A percentile compares a stretch with the other conserved stretches of the same genome.
phyloP scores from a whole-genome alignment of 2,888 invertebrate genomes.

The Thera britannica region DNA sequence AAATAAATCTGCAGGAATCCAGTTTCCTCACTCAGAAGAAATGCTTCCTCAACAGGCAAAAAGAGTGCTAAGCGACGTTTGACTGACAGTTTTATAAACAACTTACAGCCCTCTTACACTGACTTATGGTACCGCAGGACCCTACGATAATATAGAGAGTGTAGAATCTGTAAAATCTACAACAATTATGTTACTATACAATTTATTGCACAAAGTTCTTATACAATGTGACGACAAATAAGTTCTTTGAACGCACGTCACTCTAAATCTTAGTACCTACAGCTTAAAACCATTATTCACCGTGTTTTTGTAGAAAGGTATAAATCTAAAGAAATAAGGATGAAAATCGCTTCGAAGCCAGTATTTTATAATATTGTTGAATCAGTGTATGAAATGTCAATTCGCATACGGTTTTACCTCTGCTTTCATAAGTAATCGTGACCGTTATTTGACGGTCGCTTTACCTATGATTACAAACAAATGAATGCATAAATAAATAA shows the following conservation, averaged over 20 bases:
- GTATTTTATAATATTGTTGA: slow-evolving; percentile 10
- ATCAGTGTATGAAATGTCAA: slow-evolving; percentile 29
- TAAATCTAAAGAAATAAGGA: background rate
- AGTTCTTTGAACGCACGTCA: slow-evolving; percentile 8
- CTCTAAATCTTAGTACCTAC: background rate
- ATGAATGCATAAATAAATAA: too few species aligned
- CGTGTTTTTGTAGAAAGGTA: background rate
- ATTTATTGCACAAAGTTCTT: slow-evolving; percentile 24
- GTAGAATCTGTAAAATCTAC: too few species aligned
- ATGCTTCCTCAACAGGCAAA: too few species aligned
- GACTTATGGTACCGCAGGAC: too few species aligned
- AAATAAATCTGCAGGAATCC: too few species aligned
- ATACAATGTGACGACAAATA: slow-evolving; percentile 39
- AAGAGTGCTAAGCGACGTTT: too few species aligned
- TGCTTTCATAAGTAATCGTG: slow-evolving; percentile 7
- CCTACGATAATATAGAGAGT: too few species aligned
- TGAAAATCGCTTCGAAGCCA: slow-evolving; percentile 8
- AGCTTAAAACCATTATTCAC: background rate
- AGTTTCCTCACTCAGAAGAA: too few species aligned
- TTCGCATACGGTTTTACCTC: slow-evolving; percentile 23
- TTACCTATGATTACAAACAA: background rate
- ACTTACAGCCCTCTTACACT: too few species aligned
- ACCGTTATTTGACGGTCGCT: slow-evolving; percentile 1
- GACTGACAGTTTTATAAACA: too few species aligned
- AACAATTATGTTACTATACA: background rate